phyloP scores from a whole-genome alignment of 2,888 invertebrate genomes.

The Furcula furcula region DNA sequence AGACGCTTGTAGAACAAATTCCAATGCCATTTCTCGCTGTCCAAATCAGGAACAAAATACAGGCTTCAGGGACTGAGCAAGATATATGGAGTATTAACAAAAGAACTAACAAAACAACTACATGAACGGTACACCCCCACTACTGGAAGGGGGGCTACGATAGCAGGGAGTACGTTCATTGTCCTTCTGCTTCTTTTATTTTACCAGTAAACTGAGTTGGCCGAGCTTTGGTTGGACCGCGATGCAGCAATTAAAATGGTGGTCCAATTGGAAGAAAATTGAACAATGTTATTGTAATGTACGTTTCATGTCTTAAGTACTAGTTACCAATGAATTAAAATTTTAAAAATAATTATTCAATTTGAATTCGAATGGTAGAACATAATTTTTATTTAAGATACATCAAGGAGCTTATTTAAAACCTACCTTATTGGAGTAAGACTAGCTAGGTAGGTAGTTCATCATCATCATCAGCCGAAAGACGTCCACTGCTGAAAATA shows the following conservation, averaged over 20 bases:
- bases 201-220: neutral
- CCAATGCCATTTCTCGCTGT: slow-evolving; percentile 24
- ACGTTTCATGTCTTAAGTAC: too few species aligned
- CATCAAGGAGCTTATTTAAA: too few species aligned
- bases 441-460: too few species aligned
- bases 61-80: slow-evolving; percentile 4
- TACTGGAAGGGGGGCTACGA: slow-evolving; percentile 28
- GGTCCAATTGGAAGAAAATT: too few species aligned
- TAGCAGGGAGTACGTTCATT: slow-evolving; percentile 15
- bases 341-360: too few species aligned
- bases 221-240: neutral
- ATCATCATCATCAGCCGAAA: too few species aligned
- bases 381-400: too few species aligned
- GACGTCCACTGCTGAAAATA: too few species aligned
- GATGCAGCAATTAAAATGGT: neutral
- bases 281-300: too few species aligned
- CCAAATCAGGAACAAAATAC: slow-evolving; percentile 19
- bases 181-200: neutral
- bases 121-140: slow-evolving; percentile 8
- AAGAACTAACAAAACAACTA: slow-evolving; percentile 10
- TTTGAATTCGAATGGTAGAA: too few species aligned
- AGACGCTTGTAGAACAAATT: slow-evolving; percentile 22
- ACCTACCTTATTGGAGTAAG: too few species aligned
- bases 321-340: too few species aligned
- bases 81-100: slow-evolving; percentile 3